phyloP scores from a whole-genome alignment of 2,888 invertebrate genomes.

The Chloroclystis v-ata region DNA sequence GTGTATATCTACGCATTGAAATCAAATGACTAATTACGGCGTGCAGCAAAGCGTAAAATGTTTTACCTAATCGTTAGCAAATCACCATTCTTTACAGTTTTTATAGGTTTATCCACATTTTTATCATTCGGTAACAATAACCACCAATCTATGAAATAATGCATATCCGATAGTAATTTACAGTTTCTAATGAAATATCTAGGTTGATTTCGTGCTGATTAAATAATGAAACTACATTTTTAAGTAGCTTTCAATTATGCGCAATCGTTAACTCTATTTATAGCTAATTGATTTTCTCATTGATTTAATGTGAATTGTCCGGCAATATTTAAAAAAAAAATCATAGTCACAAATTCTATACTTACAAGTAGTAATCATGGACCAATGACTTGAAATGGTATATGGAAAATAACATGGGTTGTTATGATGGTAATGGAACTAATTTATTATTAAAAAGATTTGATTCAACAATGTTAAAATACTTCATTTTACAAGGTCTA shows the following conservation, averaged over 20 bases:
- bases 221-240: conserved; percentile 9
- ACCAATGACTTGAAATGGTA: too few relatives aligned
- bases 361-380: too few relatives aligned
- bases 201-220: conserved; percentile 7
- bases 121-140: background rate
- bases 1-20: conserved; percentile 58
- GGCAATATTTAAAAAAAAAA: too few relatives aligned
- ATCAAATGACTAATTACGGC: conserved; percentile 55
- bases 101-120: background rate
- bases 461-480: background rate
- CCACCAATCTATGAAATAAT: conserved; percentile 12
- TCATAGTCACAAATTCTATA: too few relatives aligned
- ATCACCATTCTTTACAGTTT: conserved; percentile 20
- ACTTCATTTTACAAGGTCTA: conserved; percentile 7
- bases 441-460: too few relatives aligned
- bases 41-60: conserved; percentile 53
- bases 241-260: conserved; percentile 21
- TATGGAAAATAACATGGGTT: too few relatives aligned
- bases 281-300: too few relatives aligned
- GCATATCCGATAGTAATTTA: conserved; percentile 9
- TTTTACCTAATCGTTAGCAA: conserved; percentile 23
- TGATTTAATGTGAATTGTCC: too few relatives aligned
- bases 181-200: conserved; percentile 7
- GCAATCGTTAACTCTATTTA: too few relatives aligned
- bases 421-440: too few relatives aligned